Evolutionary conservation across 2,113 vertebrate genomes (phyloP).

Genomic region (Sturnus vulgaris): DNA sequence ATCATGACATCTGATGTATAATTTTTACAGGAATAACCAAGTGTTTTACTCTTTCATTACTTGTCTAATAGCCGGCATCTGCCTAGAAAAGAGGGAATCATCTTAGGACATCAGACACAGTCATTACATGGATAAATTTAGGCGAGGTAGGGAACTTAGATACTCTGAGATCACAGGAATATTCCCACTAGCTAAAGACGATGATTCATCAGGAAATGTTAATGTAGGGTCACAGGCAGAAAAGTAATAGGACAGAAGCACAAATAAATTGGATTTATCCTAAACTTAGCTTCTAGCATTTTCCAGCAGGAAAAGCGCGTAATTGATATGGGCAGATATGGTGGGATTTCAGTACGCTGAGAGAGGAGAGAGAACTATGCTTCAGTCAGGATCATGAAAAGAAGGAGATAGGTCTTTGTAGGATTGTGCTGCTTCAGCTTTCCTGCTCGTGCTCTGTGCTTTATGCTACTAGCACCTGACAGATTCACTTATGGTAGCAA

Average conservation of each 20-base stretch:
- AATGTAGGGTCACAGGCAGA: neutral
- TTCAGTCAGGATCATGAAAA: neutral
- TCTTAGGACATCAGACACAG: neutral
- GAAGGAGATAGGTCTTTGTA: neutral
- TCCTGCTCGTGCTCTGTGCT: neutral
- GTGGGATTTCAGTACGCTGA: neutral
- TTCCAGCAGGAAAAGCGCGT: neutral
- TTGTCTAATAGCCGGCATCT: neutral
- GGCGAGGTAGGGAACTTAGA: neutral
- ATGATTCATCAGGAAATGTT: neutral
- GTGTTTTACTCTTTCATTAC: conserved; percentile 12
- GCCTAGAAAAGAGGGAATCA: neutral
- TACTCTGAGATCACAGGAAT: conserved; percentile 2
- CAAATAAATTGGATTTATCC: neutral
- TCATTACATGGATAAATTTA: neutral
- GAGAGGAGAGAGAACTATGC: neutral
- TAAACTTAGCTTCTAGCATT: neutral
- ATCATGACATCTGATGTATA: neutral
- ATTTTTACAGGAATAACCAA: neutral
- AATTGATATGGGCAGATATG: neutral
- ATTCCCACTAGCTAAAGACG: neutral
- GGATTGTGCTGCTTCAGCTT: neutral
- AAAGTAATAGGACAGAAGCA: neutral
- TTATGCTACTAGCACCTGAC: neutral
- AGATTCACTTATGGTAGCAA: neutral